Conservation (phyloP, 2,797 vertebrate genomes). For the Sphenodon punctatus region DNA sequence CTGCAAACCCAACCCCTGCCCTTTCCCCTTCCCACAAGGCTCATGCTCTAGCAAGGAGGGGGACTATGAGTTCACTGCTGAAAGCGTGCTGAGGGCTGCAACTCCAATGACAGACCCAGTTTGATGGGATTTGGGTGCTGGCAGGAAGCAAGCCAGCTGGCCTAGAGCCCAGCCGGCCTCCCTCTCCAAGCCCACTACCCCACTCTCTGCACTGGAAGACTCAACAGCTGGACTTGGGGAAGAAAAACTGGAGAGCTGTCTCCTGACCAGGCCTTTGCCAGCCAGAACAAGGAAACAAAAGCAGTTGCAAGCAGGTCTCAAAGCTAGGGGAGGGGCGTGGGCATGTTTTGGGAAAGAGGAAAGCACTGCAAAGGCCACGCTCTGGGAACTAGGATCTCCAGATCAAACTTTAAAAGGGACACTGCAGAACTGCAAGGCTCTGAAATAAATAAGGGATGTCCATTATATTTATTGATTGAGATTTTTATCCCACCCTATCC, state of each 20-base stretch:
- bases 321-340: background rate
- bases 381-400: background rate
- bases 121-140: slow-evolving; percentile 9
- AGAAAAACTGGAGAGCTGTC: background rate
- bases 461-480: too few relatives aligned
- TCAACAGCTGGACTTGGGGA: background rate
- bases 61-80: background rate
- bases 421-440: too few relatives aligned
- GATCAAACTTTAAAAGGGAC: too few relatives aligned
- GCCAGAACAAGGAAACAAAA: background rate
- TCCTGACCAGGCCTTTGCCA: background rate
- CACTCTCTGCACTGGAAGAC: background rate
- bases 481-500: too few relatives aligned
- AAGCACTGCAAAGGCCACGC: background rate
- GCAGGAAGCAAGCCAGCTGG: slow-evolving; percentile 4
- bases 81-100: background rate
- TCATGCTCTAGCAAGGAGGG: background rate
- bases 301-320: background rate
- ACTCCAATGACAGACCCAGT: background rate
- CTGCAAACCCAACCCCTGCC: background rate
- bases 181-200: background rate
- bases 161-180: background rate
- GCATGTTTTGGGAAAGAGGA: too few relatives aligned
- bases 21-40: background rate
- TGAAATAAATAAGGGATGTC: too few relatives aligned